These are phyloP conservation scores for Liodrosophila aerea DNA, from an alignment of 2,888 invertebrate genomes.

Conservation along the genomic window DNA sequence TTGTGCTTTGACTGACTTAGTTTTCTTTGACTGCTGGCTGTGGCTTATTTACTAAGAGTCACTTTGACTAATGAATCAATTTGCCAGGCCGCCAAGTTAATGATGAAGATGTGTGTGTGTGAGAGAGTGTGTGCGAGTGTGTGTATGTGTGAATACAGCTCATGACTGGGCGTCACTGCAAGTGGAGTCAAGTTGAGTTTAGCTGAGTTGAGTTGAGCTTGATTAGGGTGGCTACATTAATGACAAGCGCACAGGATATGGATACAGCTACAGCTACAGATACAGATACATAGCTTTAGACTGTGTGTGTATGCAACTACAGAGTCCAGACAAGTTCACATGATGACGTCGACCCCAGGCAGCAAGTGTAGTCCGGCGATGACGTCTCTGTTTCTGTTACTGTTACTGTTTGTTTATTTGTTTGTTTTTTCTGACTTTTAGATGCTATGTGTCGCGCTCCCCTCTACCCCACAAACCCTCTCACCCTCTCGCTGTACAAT, in stretches of 20 bases:
- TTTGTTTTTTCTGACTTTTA: slow-evolving; percentile 58
- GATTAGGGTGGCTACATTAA: slow-evolving; percentile 67
- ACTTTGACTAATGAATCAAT: slow-evolving; percentile 79
- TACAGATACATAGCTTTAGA: slow-evolving; percentile 3
- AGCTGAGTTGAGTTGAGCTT: slow-evolving; percentile 32
- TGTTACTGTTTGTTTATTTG: slow-evolving; percentile 49
- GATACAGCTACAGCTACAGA: slow-evolving; percentile 37
- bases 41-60: slow-evolving; percentile 69
- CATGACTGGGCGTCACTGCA: slow-evolving; percentile 8
- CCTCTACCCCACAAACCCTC: slow-evolving; percentile 1
- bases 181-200: slow-evolving; percentile 9
- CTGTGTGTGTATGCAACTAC: neutral
- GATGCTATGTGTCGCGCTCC: slow-evolving; percentile 31
- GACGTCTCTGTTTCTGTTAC: slow-evolving; percentile 60
- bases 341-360: slow-evolving; percentile 51
- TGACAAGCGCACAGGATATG: slow-evolving; percentile 71
- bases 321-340: slow-evolving; percentile 62
- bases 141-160: neutral
- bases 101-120: slow-evolving; percentile 59
- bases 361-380: slow-evolving; percentile 9
- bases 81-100: slow-evolving; percentile 67
- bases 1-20: neutral
- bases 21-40: slow-evolving; percentile 5
- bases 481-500: slow-evolving; percentile 26
- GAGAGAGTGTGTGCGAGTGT: slow-evolving; percentile 5